phyloP scores from a whole-genome alignment of 1,140 invertebrate genomes.

The Ceratina calcarata region DNA sequence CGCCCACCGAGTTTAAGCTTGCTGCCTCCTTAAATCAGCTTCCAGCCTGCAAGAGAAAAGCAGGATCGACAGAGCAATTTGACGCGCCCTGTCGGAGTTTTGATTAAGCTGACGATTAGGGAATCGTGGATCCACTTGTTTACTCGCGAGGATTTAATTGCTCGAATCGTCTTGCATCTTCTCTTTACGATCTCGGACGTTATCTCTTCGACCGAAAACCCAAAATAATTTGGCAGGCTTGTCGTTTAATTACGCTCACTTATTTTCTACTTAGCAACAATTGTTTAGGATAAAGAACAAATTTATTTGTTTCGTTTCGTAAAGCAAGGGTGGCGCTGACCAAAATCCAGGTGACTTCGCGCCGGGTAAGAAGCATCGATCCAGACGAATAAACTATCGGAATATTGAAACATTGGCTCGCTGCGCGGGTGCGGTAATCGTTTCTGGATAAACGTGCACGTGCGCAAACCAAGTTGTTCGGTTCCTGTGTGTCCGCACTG shows the following conservation, averaged over 20 bases:
- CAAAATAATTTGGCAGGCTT: no score
- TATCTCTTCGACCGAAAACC: no score
- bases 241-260: no score
- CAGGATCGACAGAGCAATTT: background rate
- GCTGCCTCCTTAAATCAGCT: slow-evolving; percentile 27
- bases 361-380: slow-evolving; percentile 68
- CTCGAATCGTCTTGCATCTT: no score
- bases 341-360: slow-evolving; percentile 77
- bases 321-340: slow-evolving; percentile 63
- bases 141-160: background rate
- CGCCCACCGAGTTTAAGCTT: slow-evolving; percentile 19
- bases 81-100: background rate
- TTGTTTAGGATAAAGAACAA: background rate
- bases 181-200: no score
- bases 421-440: slow-evolving; percentile 63
- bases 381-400: slow-evolving; percentile 78
- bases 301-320: slow-evolving; percentile 35
- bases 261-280: no score
- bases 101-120: slow-evolving; percentile 1
- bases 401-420: slow-evolving; percentile 75
- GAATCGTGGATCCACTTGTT: no score
- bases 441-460: slow-evolving; percentile 60
- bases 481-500: slow-evolving; percentile 35
- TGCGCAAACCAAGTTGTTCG: slow-evolving; percentile 45
- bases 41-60: background rate